These are phyloP conservation scores for Acholoe squamosa DNA, from an alignment of 2,888 invertebrate species.

Conservation along the genomic window DNA sequence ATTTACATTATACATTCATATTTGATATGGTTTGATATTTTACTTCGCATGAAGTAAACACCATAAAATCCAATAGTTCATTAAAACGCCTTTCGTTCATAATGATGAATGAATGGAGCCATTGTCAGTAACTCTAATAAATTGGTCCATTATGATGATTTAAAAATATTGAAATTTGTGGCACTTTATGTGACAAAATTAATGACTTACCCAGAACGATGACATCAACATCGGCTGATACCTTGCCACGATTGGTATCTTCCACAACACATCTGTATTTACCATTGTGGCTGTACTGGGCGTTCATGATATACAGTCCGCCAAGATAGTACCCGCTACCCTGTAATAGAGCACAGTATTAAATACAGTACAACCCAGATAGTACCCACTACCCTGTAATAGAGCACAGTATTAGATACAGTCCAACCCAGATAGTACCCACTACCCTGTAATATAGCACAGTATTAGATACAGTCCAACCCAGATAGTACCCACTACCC, in stretches of 20 bases:
- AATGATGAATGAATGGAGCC: no score
- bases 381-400: neutral
- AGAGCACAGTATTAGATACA: neutral
- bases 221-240: conserved; percentile 64
- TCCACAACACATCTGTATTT: conserved; percentile 93
- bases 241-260: conserved; percentile 86
- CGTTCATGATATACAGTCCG: conserved; percentile 87
- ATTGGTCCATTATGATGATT: no score
- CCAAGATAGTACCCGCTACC: conserved; percentile 75
- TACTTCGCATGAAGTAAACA: no score
- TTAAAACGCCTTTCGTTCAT: no score
- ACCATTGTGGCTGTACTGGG: conserved; percentile 93
- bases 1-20: no score
- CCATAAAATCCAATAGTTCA: no score
- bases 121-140: no score
- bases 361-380: neutral
- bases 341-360: conserved; percentile 67
- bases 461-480: no score
- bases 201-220: neutral
- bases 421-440: no score
- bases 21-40: no score
- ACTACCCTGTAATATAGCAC: no score
- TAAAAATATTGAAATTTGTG: neutral
- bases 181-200: neutral
- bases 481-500: no score